phyloP scores from a whole-genome alignment of 1,140 invertebrate genomes.

The Metaphire vulgaris region DNA sequence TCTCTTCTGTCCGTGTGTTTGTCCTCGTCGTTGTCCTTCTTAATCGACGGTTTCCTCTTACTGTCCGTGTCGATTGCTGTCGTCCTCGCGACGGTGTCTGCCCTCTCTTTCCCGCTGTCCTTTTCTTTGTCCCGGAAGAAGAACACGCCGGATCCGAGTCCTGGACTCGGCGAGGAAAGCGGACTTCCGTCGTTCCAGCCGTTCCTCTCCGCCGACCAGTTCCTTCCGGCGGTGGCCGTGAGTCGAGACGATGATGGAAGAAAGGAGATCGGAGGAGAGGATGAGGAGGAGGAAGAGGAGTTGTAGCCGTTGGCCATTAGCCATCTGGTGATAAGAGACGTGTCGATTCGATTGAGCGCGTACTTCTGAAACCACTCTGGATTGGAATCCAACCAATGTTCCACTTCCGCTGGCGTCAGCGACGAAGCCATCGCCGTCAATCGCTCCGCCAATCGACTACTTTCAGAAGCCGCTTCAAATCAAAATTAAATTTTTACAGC shows the following conservation, averaged over 20 bases:
- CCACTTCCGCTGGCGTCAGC: conserved; percentile 37
- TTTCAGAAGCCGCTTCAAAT: too few species aligned
- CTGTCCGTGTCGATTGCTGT: background rate
- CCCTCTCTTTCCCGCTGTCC: background rate
- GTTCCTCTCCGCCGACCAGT: background rate
- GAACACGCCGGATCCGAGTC: background rate
- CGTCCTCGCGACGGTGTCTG: background rate
- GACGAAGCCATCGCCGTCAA: background rate
- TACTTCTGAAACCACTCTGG: conserved; percentile 52
- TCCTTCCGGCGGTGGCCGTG: background rate
- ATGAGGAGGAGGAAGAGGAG: background rate
- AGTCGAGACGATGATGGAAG: background rate
- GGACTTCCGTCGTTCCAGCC: too few species aligned
- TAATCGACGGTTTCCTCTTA: background rate
- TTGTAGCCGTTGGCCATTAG: conserved; percentile 52
- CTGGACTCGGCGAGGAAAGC: background rate
- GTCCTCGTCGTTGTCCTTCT: background rate
- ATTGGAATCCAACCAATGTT: conserved; percentile 55
- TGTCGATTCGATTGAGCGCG: conserved; percentile 54
- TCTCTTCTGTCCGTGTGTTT: background rate
- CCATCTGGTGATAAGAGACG: conserved; percentile 55
- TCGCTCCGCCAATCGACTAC: background rate
- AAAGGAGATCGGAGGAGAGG: background rate
- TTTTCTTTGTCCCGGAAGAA: background rate
- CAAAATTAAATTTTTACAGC: too few species aligned